A percentile compares a stretch with the other conserved stretches of the same genome.
phyloP scores from a whole-genome alignment of 1,140 invertebrate species.

The Solenopsis fugax region DNA sequence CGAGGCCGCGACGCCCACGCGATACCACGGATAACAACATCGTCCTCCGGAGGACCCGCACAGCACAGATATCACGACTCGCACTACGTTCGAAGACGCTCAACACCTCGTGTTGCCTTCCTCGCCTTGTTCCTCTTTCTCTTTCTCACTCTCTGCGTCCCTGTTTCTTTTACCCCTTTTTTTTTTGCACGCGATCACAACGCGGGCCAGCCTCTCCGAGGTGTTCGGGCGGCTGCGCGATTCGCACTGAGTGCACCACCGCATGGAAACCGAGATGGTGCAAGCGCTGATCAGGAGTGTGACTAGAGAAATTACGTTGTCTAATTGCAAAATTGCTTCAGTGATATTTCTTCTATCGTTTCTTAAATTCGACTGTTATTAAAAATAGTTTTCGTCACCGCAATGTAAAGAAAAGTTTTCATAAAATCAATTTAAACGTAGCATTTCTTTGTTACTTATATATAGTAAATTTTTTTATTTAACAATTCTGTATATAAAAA shows the following conservation, averaged over 20 bases:
- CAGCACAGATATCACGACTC: neutral
- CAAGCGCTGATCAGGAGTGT: slow-evolving; percentile 62
- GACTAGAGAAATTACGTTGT: slow-evolving; percentile 55
- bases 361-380: neutral
- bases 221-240: slow-evolving; percentile 81
- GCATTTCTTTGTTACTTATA: neutral
- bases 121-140: neutral
- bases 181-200: slow-evolving; percentile 47
- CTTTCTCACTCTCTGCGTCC: neutral
- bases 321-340: neutral
- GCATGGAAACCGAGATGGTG: slow-evolving; percentile 74
- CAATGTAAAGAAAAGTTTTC: neutral
- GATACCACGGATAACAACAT: neutral
- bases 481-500: neutral
- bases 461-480: neutral
- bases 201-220: slow-evolving; percentile 52
- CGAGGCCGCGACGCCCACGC: slow-evolving; percentile 24
- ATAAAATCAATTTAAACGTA: neutral
- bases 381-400: neutral
- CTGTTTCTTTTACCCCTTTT: slow-evolving; percentile 46
- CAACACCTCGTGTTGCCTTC: neutral
- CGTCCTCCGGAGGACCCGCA: neutral
- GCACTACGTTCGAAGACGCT: neutral
- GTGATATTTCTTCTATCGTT: neutral
- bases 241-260: slow-evolving; percentile 80